phyloP scores from a whole-genome alignment of 2,888 invertebrate genomes.

The Mythimna ferrago region DNA sequence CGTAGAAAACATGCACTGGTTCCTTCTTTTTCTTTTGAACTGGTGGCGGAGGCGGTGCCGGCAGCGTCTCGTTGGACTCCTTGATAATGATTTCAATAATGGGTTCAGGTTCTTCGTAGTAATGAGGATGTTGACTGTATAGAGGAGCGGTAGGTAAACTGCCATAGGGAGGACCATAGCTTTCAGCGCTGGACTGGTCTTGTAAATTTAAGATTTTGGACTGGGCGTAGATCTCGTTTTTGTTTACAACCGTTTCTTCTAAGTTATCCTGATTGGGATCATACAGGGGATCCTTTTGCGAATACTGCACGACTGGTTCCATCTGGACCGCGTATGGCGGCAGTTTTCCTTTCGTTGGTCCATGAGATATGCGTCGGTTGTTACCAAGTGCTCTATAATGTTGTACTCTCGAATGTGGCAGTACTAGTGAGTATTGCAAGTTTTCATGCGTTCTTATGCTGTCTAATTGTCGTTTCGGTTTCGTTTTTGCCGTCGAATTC shows the following conservation, averaged over 20 bases:
- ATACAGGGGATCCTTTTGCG: conserved; percentile 94
- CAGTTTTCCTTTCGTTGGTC: conserved; percentile 85
- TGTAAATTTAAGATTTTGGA: conserved; percentile 85
- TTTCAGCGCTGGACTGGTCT: conserved; percentile 82
- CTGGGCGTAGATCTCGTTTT: conserved; percentile 88
- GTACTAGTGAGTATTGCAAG: conserved; percentile 91
- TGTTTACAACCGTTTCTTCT: conserved; percentile 82
- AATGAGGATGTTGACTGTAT: conserved; percentile 89
- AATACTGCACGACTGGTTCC: conserved; percentile 95
- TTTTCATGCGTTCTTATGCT: conserved; percentile 90
- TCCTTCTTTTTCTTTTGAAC: conserved; percentile 92
- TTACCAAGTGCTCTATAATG: conserved; percentile 87
- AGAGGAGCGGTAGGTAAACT: conserved; percentile 85
- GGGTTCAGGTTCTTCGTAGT: conserved; percentile 95
- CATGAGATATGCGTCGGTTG: conserved; percentile 90
- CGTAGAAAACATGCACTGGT: conserved; percentile 97
- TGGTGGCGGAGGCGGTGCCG: conserved; percentile 91
- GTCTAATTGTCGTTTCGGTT: conserved; percentile 90
- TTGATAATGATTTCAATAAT: conserved; percentile 98
- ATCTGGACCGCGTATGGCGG: conserved; percentile 95
- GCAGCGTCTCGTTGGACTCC: conserved; percentile 95
- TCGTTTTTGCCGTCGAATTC: conserved; percentile 86
- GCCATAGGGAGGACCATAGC: conserved; percentile 87
- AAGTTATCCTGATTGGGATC: conserved; percentile 90
- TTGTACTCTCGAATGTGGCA: conserved; percentile 90